phyloP scores from a whole-genome alignment of 2,113 vertebrate species.

The Protobothrops mucrosquamatus region DNA sequence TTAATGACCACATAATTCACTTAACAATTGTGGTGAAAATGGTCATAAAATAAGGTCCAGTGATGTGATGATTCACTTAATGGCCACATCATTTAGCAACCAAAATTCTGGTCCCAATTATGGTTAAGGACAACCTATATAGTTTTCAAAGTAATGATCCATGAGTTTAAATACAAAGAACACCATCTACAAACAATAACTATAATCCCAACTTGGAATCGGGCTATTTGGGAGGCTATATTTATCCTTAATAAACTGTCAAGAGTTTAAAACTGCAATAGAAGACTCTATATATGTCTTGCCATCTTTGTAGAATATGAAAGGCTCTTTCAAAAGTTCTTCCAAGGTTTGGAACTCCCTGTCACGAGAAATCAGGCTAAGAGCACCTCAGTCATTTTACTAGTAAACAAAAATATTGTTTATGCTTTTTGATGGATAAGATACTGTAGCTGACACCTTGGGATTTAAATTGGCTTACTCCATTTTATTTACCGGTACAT shows the following conservation, averaged over 20 bases:
- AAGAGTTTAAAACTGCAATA: background rate
- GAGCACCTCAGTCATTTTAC: background rate
- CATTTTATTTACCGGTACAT: background rate
- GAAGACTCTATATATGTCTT: background rate
- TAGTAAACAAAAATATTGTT: background rate
- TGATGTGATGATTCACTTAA: background rate
- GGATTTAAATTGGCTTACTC: background rate
- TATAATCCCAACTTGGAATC: background rate
- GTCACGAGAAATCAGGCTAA: background rate
- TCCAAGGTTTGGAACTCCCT: background rate
- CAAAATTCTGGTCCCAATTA: background rate
- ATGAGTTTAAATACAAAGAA: background rate
- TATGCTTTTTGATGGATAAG: background rate
- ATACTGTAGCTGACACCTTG: background rate
- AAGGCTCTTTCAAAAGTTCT: background rate
- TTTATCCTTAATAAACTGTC: background rate
- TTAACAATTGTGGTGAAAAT: background rate
- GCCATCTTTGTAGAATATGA: background rate
- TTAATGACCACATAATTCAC: background rate
- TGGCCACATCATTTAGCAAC: background rate
- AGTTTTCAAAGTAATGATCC: background rate
- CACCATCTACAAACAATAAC: background rate
- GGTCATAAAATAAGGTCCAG: background rate
- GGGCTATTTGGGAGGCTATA: background rate
- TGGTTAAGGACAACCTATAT: background rate